Conservation (phyloP, 2,888 invertebrate genomes). For the Molanna angustata region DNA sequence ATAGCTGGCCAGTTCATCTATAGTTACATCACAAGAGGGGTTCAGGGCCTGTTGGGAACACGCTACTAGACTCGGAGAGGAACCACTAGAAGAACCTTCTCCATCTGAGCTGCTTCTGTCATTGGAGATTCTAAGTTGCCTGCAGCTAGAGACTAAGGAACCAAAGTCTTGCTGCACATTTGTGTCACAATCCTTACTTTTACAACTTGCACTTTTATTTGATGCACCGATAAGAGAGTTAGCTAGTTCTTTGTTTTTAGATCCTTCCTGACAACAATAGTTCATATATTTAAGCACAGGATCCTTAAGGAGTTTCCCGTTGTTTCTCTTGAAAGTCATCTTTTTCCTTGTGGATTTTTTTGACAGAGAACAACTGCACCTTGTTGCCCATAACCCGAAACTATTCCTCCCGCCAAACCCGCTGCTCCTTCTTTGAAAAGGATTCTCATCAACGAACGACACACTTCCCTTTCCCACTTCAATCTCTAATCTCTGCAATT, state of each 20-base stretch:
- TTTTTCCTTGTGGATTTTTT: constrained; percentile 21
- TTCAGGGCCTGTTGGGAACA: constrained; percentile 80
- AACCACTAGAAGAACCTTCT: neutral
- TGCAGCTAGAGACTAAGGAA: constrained; percentile 24
- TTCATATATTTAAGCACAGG: constrained; percentile 55
- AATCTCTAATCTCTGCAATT: constrained; percentile 58
- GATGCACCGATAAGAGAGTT: constrained; percentile 19
- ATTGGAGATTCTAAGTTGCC: constrained; percentile 24
- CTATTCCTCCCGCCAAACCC: neutral
- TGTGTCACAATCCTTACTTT: constrained; percentile 8
- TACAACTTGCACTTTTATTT: constrained; percentile 5
- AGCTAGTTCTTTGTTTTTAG: constrained; percentile 19
- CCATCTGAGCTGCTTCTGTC: constrained; percentile 5
- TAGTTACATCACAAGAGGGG: constrained; percentile 81
- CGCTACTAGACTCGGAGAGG: constrained; percentile 41
- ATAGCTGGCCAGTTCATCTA: constrained; percentile 92
- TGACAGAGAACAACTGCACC: constrained; percentile 11
- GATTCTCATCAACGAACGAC: constrained; percentile 41
- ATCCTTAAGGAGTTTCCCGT: constrained; percentile 54
- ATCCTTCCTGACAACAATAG: constrained; percentile 28
- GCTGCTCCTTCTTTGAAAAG: constrained; percentile 36
- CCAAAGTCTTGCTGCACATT: constrained; percentile 23
- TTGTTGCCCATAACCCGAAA: constrained; percentile 33
- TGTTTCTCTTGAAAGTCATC: constrained; percentile 42
- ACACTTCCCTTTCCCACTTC: constrained; percentile 43